Conservation (phyloP, 30 jellyfish, hydroid and myxozoan species). For the Chironex yamaguchii region DNA sequence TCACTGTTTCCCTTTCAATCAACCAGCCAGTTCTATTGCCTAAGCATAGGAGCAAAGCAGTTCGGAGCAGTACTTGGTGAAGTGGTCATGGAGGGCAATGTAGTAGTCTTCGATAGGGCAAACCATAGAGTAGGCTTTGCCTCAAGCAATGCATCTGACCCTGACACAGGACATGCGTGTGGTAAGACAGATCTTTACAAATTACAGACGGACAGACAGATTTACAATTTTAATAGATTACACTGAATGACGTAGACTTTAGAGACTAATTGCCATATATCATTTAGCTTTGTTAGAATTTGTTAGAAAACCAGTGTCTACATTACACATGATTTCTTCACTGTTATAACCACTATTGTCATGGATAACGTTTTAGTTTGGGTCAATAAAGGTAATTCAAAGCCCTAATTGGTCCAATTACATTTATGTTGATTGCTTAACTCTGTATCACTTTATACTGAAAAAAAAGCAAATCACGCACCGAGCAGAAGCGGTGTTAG, state of each 20-base stretch:
- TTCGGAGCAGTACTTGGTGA: conserved; percentile 99
- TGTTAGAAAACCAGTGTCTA: too few relatives aligned
- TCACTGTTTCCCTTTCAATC: neutral
- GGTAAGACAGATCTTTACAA: conserved; percentile 70
- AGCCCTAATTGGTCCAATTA: too few relatives aligned
- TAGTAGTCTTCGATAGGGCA: conserved; percentile 94
- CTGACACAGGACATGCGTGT: conserved; percentile 94
- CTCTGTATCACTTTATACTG: too few relatives aligned
- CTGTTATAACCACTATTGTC: too few relatives aligned
- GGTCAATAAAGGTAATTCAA: too few relatives aligned
- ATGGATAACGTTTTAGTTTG: too few relatives aligned
- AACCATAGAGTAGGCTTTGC: conserved; percentile 97
- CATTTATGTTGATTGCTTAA: too few relatives aligned
- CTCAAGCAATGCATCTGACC: conserved; percentile 94
- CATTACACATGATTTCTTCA: too few relatives aligned
- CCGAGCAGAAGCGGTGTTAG: too few relatives aligned
- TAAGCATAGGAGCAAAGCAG: conserved; percentile 98
- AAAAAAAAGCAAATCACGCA: too few relatives aligned
- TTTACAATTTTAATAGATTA: neutral
- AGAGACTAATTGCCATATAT: too few relatives aligned
- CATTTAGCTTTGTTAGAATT: too few relatives aligned
- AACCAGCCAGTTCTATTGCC: conserved; percentile 88
- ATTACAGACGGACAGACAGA: neutral
- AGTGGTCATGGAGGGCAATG: conserved; percentile 98
- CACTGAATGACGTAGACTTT: neutral